phyloP scores from a whole-genome alignment of 2,113 vertebrate genomes.

The Crotophaga sulcirostris region DNA sequence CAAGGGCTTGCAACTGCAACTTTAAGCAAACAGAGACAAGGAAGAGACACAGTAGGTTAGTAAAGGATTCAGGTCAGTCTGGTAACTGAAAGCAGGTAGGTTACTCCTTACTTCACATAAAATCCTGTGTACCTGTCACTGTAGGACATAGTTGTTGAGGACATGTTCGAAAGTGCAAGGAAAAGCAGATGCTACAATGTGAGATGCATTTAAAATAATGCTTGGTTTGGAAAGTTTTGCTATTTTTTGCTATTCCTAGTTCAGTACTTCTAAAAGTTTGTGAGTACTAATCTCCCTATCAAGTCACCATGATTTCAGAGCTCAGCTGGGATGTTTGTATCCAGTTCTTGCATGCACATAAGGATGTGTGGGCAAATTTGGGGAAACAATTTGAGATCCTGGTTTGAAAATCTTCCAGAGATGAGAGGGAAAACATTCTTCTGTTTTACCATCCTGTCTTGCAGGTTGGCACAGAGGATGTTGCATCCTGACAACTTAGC shows the following conservation, averaged over 20 bases:
- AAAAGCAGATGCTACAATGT: neutral
- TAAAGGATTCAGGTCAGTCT: neutral
- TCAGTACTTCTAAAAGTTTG: neutral
- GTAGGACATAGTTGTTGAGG: neutral
- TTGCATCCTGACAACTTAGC: neutral
- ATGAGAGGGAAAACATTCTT: neutral
- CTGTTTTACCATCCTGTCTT: neutral
- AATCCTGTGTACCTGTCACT: neutral
- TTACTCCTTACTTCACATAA: accelerated
- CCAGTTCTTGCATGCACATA: neutral
- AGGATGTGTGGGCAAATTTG: neutral
- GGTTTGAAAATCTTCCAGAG: neutral
- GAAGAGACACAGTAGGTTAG: accelerated
- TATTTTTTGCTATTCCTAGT: neutral
- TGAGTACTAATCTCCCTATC: neutral
- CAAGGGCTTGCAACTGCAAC: neutral
- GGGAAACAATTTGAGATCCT: neutral
- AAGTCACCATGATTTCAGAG: neutral
- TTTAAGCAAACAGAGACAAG: neutral
- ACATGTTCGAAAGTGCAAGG: neutral
- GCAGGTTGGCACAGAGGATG: neutral
- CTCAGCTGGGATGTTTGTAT: neutral
- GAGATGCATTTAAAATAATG: neutral
- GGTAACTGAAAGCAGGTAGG: neutral
- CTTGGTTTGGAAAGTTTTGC: neutral